Evolutionary conservation across 2,888 invertebrate species (phyloP).

Genomic region (Geophilus truncorum): DNA sequence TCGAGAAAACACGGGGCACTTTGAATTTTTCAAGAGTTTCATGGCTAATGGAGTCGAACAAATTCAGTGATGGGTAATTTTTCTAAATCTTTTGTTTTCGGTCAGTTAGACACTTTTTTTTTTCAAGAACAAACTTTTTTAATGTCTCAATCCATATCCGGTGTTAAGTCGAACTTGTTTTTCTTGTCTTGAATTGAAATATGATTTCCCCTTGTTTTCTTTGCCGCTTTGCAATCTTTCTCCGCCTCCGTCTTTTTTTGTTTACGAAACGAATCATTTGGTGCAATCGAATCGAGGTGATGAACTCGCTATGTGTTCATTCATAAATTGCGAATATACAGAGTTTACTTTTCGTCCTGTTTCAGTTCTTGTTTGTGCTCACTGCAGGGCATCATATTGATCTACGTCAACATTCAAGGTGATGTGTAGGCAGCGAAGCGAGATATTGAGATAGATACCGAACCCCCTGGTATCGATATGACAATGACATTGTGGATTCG

Average conservation of each 20-base stretch:
- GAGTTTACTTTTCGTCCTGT: conserved; percentile 5
- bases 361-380: conserved; percentile 23
- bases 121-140: background rate
- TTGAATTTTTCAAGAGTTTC: background rate
- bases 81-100: background rate
- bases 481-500: background rate
- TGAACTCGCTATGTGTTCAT: background rate
- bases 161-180: background rate
- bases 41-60: background rate
- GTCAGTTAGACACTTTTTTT: background rate
- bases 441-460: background rate
- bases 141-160: background rate
- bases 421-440: background rate
- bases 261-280: conserved; percentile 1
- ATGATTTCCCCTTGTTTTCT: background rate
- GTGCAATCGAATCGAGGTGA: background rate
- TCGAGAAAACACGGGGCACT: background rate
- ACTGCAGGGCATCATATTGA: conserved; percentile 10
- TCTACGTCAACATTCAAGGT: background rate
- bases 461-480: background rate
- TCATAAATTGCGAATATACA: conserved; percentile 5
- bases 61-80: background rate
- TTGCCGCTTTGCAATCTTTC: background rate
- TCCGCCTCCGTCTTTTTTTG: background rate
- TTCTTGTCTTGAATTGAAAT: background rate